phyloP scores from a whole-genome alignment of 2,113 vertebrate species.

The Oncorhynchus kisutch region DNA sequence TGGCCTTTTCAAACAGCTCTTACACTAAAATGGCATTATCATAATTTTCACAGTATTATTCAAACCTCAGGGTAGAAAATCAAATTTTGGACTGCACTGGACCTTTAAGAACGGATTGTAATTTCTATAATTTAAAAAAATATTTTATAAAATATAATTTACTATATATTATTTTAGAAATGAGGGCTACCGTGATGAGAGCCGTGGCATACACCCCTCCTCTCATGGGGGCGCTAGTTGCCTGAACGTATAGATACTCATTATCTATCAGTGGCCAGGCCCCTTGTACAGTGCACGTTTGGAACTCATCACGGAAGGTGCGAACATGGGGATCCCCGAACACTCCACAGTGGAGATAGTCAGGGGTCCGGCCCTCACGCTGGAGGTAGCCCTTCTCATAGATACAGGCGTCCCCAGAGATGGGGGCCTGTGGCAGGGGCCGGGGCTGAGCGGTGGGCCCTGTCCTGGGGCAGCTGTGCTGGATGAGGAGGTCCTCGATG shows the following conservation, averaged over 20 bases:
- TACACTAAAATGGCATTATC: too few relatives aligned
- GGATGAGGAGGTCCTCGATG: slow-evolving; percentile 93
- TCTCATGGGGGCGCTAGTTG: slow-evolving; percentile 76
- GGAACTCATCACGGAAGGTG: slow-evolving; percentile 85
- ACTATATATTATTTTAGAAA: neutral
- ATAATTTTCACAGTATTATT: too few relatives aligned
- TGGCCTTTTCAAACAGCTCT: too few relatives aligned
- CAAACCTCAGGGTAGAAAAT: too few relatives aligned
- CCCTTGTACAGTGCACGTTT: slow-evolving; percentile 85
- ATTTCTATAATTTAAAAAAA: too few relatives aligned
- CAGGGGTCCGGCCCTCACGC: slow-evolving; percentile 69
- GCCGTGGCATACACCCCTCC: slow-evolving; percentile 66
- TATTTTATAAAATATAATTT: too few relatives aligned
- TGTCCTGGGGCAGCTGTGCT: slow-evolving; percentile 84
- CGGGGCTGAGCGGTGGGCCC: slow-evolving; percentile 79
- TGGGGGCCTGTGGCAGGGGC: slow-evolving; percentile 57
- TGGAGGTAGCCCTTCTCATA: slow-evolving; percentile 77
- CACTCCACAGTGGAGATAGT: slow-evolving; percentile 84
- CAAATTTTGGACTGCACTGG: too few relatives aligned
- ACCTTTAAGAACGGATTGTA: too few relatives aligned
- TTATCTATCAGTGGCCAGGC: slow-evolving; percentile 94
- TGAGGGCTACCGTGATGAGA: slow-evolving; percentile 82
- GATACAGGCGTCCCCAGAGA: slow-evolving; percentile 73
- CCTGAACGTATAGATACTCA: slow-evolving; percentile 86
- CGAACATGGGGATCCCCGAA: slow-evolving; percentile 92